These are phyloP conservation scores for Sebastes kiyomatsui DNA, from an alignment of 2,797 vertebrate genomes.

Conservation along the genomic window DNA sequence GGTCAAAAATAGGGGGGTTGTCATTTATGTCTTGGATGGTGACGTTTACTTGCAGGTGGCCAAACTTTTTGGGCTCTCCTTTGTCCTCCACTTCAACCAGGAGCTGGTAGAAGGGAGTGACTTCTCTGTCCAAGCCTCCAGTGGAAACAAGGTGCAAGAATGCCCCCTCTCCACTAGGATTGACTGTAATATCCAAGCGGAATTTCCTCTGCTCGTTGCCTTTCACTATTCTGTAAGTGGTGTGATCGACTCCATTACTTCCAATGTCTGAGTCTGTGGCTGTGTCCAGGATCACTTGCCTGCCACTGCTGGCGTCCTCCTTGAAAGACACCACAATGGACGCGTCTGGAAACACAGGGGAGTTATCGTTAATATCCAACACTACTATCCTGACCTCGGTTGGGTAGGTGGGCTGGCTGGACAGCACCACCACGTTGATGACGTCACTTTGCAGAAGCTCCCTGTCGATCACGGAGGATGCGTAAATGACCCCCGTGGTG, in stretches of 20 bases:
- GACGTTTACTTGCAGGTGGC: slow-evolving; percentile 96
- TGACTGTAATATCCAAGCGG: slow-evolving; percentile 95
- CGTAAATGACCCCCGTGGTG: slow-evolving; percentile 91
- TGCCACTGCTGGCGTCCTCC: slow-evolving; percentile 95
- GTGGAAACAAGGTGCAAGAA: slow-evolving; percentile 96
- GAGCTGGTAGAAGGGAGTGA: slow-evolving; percentile 90
- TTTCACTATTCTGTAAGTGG: slow-evolving; percentile 92
- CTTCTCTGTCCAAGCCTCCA: slow-evolving; percentile 93
- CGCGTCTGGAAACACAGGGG: slow-evolving; percentile 94
- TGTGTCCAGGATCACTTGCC: slow-evolving; percentile 96
- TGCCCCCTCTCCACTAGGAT: slow-evolving; percentile 96
- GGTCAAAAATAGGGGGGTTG: slow-evolving; percentile 92
- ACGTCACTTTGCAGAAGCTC: slow-evolving; percentile 91
- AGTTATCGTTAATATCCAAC: slow-evolving; percentile 96
- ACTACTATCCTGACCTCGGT: slow-evolving; percentile 96
- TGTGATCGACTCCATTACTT: slow-evolving; percentile 94
- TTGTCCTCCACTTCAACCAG: slow-evolving; percentile 96
- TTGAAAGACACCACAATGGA: slow-evolving; percentile 95
- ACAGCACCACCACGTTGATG: slow-evolving; percentile 96
- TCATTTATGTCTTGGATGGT: slow-evolving; percentile 97
- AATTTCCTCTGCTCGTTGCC: slow-evolving; percentile 94
- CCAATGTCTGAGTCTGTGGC: slow-evolving; percentile 95
- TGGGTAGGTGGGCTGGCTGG: slow-evolving; percentile 97
- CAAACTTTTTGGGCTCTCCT: slow-evolving; percentile 91
- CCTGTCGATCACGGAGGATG: slow-evolving; percentile 92